These are phyloP conservation scores for Drosophila bifasciata DNA, from an alignment of 1,140 invertebrate species.

Conservation along the genomic window DNA sequence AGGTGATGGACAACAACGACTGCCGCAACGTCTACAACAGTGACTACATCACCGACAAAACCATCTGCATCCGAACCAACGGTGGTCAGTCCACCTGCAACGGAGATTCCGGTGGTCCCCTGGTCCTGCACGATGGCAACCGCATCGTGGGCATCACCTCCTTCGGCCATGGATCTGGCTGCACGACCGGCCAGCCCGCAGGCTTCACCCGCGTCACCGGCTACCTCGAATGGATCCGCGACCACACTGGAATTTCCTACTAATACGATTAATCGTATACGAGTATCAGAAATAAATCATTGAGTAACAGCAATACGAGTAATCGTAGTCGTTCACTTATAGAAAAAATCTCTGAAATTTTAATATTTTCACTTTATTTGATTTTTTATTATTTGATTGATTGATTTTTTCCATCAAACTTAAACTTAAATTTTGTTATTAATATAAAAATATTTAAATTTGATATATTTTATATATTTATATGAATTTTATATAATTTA, in stretches of 20 bases:
- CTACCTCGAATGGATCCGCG: constrained; percentile 85
- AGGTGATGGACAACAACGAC: constrained; percentile 33
- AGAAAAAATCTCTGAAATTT: no score
- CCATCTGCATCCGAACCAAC: constrained; percentile 32
- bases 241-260: constrained; percentile 83
- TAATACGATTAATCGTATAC: constrained; percentile 1
- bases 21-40: constrained; percentile 33
- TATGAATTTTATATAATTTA: no score
- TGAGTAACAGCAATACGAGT: neutral
- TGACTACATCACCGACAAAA: constrained; percentile 29
- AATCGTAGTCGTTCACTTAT: constrained; percentile 1
- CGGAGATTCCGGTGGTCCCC: constrained; percentile 50
- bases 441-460: no score
- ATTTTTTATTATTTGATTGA: no score
- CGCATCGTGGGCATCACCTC: constrained; percentile 84
- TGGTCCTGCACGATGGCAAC: constrained; percentile 37
- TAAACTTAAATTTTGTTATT: no score
- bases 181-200: constrained; percentile 84
- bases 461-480: no score
- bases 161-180: constrained; percentile 84
- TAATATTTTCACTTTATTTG: no score
- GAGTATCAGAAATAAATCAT: neutral
- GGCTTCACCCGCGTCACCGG: constrained; percentile 85
- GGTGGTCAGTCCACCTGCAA: constrained; percentile 39
- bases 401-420: no score